Evolutionary conservation across 2,888 invertebrate genomes (phyloP).

Genomic region (Agonum fuliginosum): DNA sequence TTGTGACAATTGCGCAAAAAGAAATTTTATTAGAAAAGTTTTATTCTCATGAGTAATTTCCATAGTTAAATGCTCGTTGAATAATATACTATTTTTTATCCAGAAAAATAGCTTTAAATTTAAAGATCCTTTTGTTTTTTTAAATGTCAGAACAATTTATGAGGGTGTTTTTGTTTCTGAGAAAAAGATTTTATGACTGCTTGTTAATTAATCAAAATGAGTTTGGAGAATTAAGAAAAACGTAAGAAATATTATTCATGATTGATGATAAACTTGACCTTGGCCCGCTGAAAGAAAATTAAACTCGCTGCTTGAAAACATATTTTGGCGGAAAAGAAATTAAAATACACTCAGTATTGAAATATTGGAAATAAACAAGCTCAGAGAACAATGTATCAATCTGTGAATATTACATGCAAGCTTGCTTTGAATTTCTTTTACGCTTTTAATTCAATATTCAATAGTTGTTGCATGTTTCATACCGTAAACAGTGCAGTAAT

Average conservation of each 20-base stretch:
- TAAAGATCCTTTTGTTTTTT: no score
- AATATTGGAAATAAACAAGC: neutral
- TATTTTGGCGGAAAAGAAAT: neutral
- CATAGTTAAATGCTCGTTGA: no score
- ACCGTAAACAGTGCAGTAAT: neutral
- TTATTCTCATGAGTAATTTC: no score
- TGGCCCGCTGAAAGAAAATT: neutral
- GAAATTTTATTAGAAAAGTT: no score
- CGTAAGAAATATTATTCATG: conserved; percentile 5
- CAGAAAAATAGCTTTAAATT: no score
- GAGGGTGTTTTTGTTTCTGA: conserved; percentile 7
- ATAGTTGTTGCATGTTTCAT: neutral
- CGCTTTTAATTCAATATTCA: no score
- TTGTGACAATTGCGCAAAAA: no score
- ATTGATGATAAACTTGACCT: conserved; percentile 9
- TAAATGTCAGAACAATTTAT: no score
- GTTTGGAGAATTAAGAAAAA: conserved; percentile 35
- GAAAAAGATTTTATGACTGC: conserved; percentile 17
- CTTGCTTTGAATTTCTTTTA: no score
- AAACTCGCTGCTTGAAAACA: conserved; percentile 28
- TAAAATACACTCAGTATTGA: neutral
- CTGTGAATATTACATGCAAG: no score
- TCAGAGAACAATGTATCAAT: neutral
- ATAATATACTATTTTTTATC: no score
- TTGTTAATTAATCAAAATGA: conserved; percentile 39